A percentile compares a stretch with the other conserved stretches of the same genome.
phyloP scores from a whole-genome alignment of 2,888 invertebrate genomes.

The Diarsia mendica region DNA sequence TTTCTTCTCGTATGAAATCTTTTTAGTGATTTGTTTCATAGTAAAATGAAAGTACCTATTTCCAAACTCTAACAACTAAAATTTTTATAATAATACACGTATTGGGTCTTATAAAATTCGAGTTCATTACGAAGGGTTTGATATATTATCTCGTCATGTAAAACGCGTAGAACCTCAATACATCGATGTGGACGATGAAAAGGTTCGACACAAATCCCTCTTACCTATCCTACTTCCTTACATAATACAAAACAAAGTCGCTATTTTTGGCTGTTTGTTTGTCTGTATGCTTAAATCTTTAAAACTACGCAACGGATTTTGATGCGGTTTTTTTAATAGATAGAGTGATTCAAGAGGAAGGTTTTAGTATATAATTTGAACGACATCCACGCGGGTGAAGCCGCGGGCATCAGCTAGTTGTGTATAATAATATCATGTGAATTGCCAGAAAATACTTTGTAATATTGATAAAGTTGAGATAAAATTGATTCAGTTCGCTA shows the following conservation, averaged over 20 bases:
- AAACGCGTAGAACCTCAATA: not conserved
- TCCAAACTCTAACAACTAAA: not conserved
- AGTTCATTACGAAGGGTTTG: not conserved
- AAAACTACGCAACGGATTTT: too few relatives aligned
- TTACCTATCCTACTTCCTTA: not conserved
- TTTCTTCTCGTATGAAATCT: constrained; percentile 19
- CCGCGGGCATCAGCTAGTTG: too few relatives aligned
- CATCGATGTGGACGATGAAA: not conserved
- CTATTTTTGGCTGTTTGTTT: too few relatives aligned
- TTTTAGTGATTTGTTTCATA: not conserved
- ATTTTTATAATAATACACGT: not conserved
- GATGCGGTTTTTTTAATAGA: too few relatives aligned
- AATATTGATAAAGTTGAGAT: constrained; percentile 6
- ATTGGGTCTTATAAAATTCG: not conserved
- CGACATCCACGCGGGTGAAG: too few relatives aligned
- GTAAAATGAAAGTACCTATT: not conserved
- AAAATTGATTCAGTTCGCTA: not conserved
- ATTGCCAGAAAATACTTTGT: not conserved
- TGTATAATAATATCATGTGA: too few relatives aligned
- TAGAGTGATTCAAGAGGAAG: too few relatives aligned
- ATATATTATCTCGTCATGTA: not conserved
- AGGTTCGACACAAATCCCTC: not conserved
- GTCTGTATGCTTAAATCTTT: too few relatives aligned
- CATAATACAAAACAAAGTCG: too few relatives aligned
- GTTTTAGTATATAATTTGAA: too few relatives aligned